phyloP scores from a whole-genome alignment of 2,888 invertebrate species.

The Xestia c-nigrum region DNA sequence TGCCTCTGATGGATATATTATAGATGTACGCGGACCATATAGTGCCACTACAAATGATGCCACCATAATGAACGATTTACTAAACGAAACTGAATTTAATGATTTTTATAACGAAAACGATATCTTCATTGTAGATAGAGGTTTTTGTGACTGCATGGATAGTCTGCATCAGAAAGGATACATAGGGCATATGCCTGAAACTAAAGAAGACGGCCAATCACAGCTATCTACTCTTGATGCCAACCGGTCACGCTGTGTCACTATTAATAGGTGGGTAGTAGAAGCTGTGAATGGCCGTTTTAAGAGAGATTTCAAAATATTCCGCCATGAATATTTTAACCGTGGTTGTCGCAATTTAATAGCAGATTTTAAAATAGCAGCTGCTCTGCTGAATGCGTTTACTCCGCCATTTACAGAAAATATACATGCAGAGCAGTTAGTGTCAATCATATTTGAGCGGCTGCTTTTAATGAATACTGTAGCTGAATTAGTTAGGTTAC shows the following conservation, averaged over 20 bases:
- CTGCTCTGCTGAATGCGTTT: slow-evolving; percentile 49
- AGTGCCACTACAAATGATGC: slow-evolving; percentile 44
- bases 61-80: slow-evolving; percentile 35
- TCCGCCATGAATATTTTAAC: slow-evolving; percentile 49
- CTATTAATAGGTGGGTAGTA: slow-evolving; percentile 26
- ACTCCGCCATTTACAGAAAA: slow-evolving; percentile 36
- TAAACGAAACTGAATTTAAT: slow-evolving; percentile 13
- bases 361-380: slow-evolving; percentile 45
- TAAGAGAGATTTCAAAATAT: slow-evolving; percentile 30
- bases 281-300: slow-evolving; percentile 21
- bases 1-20: slow-evolving; percentile 40
- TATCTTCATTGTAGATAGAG: not conserved
- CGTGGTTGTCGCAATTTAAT: slow-evolving; percentile 29
- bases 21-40: slow-evolving; percentile 44
- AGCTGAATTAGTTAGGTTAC: too few relatives aligned
- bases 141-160: slow-evolving; percentile 34
- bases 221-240: slow-evolving; percentile 21
- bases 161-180: slow-evolving; percentile 32
- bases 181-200: slow-evolving; percentile 39
- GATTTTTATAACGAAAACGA: slow-evolving; percentile 26
- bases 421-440: slow-evolving; percentile 10
- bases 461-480: too few relatives aligned
- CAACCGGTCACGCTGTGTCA: slow-evolving; percentile 18
- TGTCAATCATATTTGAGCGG: too few relatives aligned
- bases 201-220: slow-evolving; percentile 8